These are phyloP conservation scores for Drosophila micromelanica DNA, from an alignment of 1,140 invertebrate genomes.

Conservation along the genomic window DNA sequence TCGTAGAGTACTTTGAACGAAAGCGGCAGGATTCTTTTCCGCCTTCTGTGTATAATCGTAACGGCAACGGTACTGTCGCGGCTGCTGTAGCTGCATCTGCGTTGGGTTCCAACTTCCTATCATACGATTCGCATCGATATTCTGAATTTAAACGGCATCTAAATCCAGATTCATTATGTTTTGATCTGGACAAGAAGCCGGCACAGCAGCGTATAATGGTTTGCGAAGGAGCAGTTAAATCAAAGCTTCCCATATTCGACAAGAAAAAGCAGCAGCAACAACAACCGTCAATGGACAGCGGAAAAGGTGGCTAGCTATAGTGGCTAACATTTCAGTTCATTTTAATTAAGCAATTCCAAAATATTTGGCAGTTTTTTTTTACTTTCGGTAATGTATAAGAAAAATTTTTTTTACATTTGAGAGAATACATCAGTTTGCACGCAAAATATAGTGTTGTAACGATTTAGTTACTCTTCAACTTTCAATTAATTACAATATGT, in stretches of 20 bases:
- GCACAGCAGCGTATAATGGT: slow-evolving; percentile 88
- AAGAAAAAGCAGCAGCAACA: slow-evolving; percentile 86
- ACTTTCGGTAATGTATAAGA: background rate
- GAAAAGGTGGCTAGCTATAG: slow-evolving; percentile 51
- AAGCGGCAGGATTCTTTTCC: slow-evolving; percentile 86
- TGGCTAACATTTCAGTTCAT: slow-evolving; percentile 10
- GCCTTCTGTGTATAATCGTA: slow-evolving; percentile 70
- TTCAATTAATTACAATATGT: slow-evolving; percentile 1
- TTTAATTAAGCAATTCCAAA: slow-evolving; percentile 29
- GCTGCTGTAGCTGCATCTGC: slow-evolving; percentile 74
- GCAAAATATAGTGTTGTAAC: slow-evolving; percentile 13
- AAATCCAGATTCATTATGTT: slow-evolving; percentile 74
- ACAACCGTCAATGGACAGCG: slow-evolving; percentile 38
- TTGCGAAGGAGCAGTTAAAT: slow-evolving; percentile 92
- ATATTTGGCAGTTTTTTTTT: slow-evolving; percentile 29
- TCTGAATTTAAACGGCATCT: slow-evolving; percentile 80
- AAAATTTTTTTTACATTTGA: slow-evolving; percentile 5
- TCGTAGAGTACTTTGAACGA: slow-evolving; percentile 94
- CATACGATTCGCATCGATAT: slow-evolving; percentile 74
- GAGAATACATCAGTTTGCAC: slow-evolving; percentile 14
- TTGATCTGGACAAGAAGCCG: slow-evolving; percentile 81
- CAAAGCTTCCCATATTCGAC: slow-evolving; percentile 93
- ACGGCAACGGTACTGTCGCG: slow-evolving; percentile 64
- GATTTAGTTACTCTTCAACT: slow-evolving; percentile 2
- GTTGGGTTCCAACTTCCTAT: slow-evolving; percentile 65